Conservation (phyloP, 2,797 vertebrate species). For the Coccyzus lansbergi region DNA sequence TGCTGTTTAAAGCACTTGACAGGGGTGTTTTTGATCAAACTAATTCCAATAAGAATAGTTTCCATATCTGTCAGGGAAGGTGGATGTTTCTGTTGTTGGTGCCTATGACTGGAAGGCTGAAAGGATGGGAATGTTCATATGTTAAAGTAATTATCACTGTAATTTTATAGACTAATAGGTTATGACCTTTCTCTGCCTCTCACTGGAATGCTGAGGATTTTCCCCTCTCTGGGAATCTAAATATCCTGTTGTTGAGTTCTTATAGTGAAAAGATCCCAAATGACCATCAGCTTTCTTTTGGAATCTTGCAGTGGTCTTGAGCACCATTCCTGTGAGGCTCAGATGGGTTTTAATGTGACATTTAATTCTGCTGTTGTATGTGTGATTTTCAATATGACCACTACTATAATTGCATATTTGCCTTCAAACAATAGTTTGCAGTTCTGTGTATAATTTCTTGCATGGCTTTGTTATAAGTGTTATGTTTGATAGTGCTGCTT, state of each 20-base stretch:
- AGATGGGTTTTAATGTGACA: background rate
- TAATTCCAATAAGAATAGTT: background rate
- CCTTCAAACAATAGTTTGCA: constrained; percentile 5
- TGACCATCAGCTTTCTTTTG: background rate
- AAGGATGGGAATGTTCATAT: background rate
- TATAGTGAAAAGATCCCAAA: background rate
- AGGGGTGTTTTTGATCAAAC: background rate
- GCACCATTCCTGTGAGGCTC: background rate
- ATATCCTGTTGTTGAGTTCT: background rate
- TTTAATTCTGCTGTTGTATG: background rate
- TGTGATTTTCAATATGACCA: background rate
- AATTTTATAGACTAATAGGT: constrained; percentile 34
- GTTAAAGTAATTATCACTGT: constrained; percentile 38
- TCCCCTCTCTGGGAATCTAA: background rate
- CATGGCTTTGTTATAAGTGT: background rate
- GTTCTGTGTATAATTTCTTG: background rate
- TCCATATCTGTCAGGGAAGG: background rate
- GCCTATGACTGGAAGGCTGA: background rate
- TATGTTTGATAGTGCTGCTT: background rate
- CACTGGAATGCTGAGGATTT: background rate
- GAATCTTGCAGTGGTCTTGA: background rate
- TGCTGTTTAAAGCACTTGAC: background rate
- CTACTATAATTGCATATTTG: background rate
- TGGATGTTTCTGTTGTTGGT: background rate
- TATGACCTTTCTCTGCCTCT: constrained; percentile 16